Evolutionary conservation across 2,797 vertebrate species (phyloP), one percentile per base, ranked within the genome.

Genomic region (Cynodonichthys magdalenae): DNA sequence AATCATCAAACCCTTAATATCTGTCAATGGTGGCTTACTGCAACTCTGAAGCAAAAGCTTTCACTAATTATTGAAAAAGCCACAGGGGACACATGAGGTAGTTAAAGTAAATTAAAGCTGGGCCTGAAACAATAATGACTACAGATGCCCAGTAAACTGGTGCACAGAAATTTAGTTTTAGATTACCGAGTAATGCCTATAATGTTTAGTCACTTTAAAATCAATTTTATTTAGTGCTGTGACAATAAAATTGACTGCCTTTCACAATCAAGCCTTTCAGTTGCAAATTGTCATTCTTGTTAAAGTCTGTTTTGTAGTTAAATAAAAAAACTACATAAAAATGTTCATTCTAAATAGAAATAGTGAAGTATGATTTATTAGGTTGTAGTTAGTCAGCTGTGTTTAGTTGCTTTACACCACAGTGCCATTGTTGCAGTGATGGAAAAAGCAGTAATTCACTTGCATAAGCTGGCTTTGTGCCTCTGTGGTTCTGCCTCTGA

Each of bases 51-150:
- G 53, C 14, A 50, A 45, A 71, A 49, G 2, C 42, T 69, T 70
- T 56, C 45, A 67, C 61, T 76, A 64, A 85, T 80, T 82, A 54
- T 53, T 53, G 27, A 41, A 53, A 42, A 69, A 63, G 59, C 27
- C 72, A 57, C 69, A 63, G 8, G 59, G 47, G 76, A 71, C 45
- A 41, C 52, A 69, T 77, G 12, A 42, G 53, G 44, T 15, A 15
- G 65, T 61, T 20, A 56, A 47, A 65, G 61, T 64, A 56, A 71
- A 82, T 74, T 71, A 67, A 59, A 74, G 34, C 45, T 18, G 15
- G 24, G 52, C 28, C 15, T 29, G 6, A 74, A 52, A 70, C 55
- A 70, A 69, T 46, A 52, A 63, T 0, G 45, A 29, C 29, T 58
- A 48, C 12, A 11, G 59, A 68, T 62, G 19, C 6, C 59, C n/a